Percentiles rank a stretch among this genome's conserved stretches.
Evolutionary conservation across 2,888 invertebrate species (phyloP).

Genomic region (Eumacrocentrus americanus): DNA sequence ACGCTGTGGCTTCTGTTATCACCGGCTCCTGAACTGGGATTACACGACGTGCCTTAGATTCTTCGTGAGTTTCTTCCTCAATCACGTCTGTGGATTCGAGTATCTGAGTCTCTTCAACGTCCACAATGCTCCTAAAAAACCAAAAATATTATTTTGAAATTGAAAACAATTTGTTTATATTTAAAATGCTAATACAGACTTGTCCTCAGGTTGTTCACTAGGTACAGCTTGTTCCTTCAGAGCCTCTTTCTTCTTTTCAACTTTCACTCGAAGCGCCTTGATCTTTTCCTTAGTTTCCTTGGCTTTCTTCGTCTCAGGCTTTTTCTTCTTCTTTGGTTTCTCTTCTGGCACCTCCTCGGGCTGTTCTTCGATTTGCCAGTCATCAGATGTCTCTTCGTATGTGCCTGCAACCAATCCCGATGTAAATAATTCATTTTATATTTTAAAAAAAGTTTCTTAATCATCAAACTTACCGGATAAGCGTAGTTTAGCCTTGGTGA

Average conservation of each 20-base stretch:
- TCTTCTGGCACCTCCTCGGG: conserved; percentile 42
- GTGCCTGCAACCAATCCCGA: conserved; percentile 43
- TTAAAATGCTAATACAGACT: conserved; percentile 41
- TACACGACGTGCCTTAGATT: conserved; percentile 63
- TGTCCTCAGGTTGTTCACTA: conserved; percentile 54
- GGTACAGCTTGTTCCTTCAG: conserved; percentile 44
- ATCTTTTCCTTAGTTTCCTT: conserved; percentile 62
- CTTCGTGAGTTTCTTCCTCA: conserved; percentile 59
- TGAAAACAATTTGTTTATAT: not conserved
- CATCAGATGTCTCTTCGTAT: conserved; percentile 64
- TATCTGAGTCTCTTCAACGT: conserved; percentile 65
- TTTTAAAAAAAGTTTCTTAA: too few species aligned
- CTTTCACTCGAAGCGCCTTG: conserved; percentile 63
- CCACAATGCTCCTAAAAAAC: conserved; percentile 61
- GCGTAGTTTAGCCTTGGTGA: conserved; percentile 79
- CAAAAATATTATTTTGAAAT: not conserved
- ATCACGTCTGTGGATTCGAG: conserved; percentile 68
- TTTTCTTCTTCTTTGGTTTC: conserved; percentile 51
- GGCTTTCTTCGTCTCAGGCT: conserved; percentile 60
- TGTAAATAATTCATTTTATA: not conserved
- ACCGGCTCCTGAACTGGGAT: conserved; percentile 68
- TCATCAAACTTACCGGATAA: conserved; percentile 64
- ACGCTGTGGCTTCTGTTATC: conserved; percentile 68
- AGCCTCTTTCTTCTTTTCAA: conserved; percentile 61
- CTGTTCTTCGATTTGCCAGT: conserved; percentile 42